Conservation (phyloP, 2,113 vertebrate genomes). For the Ptilorrhoa leucosticta region DNA sequence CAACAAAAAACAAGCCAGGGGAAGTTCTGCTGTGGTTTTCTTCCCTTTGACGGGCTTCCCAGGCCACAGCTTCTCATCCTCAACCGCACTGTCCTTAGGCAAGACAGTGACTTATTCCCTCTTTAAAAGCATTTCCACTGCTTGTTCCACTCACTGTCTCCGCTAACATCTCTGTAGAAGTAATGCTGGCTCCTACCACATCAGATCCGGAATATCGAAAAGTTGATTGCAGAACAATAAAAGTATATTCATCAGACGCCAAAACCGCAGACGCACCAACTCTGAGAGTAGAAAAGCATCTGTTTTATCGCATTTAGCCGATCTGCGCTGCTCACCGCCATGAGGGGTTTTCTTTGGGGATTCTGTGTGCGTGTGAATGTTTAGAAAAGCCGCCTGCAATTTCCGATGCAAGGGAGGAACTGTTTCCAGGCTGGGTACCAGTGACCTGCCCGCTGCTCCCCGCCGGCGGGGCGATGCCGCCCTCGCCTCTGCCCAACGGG, state of each 20-base stretch:
- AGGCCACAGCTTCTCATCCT: neutral
- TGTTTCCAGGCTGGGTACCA: neutral
- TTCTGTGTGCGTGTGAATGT: neutral
- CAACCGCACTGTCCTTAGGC: constrained; percentile 3
- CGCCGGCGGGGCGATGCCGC: neutral
- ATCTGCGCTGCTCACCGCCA: neutral
- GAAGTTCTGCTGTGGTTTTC: neutral
- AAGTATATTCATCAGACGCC: neutral
- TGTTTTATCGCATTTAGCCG: neutral
- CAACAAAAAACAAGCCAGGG: neutral
- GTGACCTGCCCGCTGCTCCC: neutral
- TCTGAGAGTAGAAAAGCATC: neutral
- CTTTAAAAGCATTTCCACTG: constrained; percentile 12
- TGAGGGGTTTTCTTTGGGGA: neutral
- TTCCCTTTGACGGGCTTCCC: neutral
- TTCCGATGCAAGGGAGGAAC: constrained; percentile 2
- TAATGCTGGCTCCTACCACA: neutral
- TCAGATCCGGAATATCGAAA: neutral
- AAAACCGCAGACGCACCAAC: neutral
- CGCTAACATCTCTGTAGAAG: neutral
- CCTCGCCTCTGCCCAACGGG: neutral
- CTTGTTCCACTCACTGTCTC: neutral
- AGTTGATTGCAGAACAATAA: neutral
- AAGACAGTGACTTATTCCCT: constrained; percentile 24
- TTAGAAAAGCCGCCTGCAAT: constrained; percentile 7